Evolutionary conservation across 2,797 vertebrate species (phyloP), one percentile per base, ranked within the genome.

Genomic region (Limnodromus scolopaceus): DNA sequence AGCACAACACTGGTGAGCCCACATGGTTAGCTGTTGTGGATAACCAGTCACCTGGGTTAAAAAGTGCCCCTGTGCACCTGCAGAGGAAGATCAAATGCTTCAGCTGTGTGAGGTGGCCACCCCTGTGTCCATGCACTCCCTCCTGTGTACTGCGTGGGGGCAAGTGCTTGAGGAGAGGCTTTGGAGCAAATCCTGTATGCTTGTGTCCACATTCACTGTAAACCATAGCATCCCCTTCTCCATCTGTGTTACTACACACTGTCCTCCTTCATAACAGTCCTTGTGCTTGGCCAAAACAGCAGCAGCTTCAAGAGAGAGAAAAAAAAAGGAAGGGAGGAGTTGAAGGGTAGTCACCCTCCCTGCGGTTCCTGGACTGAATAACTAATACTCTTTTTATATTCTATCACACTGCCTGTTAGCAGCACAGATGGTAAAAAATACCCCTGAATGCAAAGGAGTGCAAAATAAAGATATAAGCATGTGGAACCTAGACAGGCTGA

Each of bases 381-480:
- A 68, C 89, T 94, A 89, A 87, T 95, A 90, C n/a, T 60, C 51
- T 80, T 92, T 85, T 93, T 89, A 78, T 92, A 89, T 92, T 92
- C 72, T 76, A n/a, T 84, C 89, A 75, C 87, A 90, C 23, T 81
- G 87, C 69, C 68, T 94, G 69, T 94, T 95, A 94, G 82, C 95
- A 95, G 92, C 72, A 94, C 95, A 96, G 93, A 94, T 96, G 94
- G 95, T 64, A 95, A 95, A 96, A 96, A 83, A 70, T 87, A 95
- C 64, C 45, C 82, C 64, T 20, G 1, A 95, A 91, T 77, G 78
- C 32, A 75, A 91, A 95, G 64, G 51, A 91, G 65, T 87, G 75
- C 53, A 93, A 86, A 94, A 92, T 96, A 93, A 90, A 94, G 89
- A 87, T 64, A 87, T 23, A 94, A 78, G 57, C 82, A 85, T 93